Base-by-base conservation (phyloP, 1,140 invertebrate genomes). In the Colletes latitarsis region DNA sequence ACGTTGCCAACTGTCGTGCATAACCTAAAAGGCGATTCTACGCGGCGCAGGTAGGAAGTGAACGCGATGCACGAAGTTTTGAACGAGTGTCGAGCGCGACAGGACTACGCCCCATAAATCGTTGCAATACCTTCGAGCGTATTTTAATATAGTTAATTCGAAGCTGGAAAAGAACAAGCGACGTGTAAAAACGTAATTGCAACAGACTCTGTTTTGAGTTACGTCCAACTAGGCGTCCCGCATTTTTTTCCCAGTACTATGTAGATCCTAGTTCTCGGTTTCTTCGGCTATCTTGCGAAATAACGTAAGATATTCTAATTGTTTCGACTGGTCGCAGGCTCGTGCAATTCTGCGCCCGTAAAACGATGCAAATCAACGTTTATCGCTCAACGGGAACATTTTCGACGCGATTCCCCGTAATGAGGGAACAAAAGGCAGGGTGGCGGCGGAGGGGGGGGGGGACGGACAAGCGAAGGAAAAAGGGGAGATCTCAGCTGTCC, bases 1-100 rank as follows among this genome's bases (percentile, higher is more conserved):
- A 73, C 60, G 77, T 72, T 73, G 58, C 77, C 69, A 64, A 79
- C 77, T 79, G 77, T 79, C 77, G 58, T 79, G 77, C 77, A 58
- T 71, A 73, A 73, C 77, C 69, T 53, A 66, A 73, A 73, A 66
- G 21, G 67, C 76, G 55, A 77, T 60, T 58, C 30, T 69, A 39
- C 41, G 30, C 30, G 58, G 21, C 30, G 39, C 21, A 43, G 58
- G 3, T 19, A 21, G 41, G 19, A 39, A 46, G 43, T 17, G 30
- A 71, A 78, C 58, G 57, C 43, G 58, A 43, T 63, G 17, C 68
- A 9, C 63, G 4, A 67, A 17, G 17, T 76, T 67, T 53, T 30
- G 19, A 72, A 63, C 52, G 15, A 21, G 3, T 19, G 62, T 70
- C 30, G 43, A 19, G n/a, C 19, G 58, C 58, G 19, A 39, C 41